Conservation (phyloP, 2,113 vertebrate genomes). For the Procavia capensis region DNA sequence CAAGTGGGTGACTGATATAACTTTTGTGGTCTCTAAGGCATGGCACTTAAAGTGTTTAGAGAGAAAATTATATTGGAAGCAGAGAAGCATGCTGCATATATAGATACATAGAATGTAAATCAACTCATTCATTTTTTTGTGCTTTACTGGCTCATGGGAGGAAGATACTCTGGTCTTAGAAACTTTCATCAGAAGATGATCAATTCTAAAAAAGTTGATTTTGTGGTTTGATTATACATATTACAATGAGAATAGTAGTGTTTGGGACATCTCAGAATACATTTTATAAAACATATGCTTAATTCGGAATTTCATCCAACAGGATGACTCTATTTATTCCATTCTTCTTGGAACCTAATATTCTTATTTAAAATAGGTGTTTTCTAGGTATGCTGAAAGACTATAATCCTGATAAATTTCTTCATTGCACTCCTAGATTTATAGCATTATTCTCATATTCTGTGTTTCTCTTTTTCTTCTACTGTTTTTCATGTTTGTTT, state of each 20-base stretch:
- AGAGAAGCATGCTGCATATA: background rate
- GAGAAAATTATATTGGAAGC: background rate
- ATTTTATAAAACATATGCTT: background rate
- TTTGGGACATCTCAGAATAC: background rate
- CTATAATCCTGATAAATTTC: background rate
- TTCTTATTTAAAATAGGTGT: background rate
- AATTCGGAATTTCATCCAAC: background rate
- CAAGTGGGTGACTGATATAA: background rate
- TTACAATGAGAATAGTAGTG: background rate
- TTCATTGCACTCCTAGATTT: background rate
- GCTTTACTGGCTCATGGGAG: background rate
- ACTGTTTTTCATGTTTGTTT: background rate
- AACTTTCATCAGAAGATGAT: background rate
- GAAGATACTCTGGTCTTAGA: background rate
- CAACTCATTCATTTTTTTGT: background rate
- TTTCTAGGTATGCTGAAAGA: background rate
- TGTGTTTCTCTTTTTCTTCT: background rate
- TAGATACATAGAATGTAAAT: background rate
- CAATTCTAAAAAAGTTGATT: background rate
- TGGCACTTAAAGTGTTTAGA: background rate
- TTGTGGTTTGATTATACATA: background rate
- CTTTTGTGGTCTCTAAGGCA: background rate
- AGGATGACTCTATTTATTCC: background rate
- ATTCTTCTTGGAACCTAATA: background rate
- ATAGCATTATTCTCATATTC: background rate